Conservation (phyloP, 2,113 vertebrate species). For the Platanista minor region DNA sequence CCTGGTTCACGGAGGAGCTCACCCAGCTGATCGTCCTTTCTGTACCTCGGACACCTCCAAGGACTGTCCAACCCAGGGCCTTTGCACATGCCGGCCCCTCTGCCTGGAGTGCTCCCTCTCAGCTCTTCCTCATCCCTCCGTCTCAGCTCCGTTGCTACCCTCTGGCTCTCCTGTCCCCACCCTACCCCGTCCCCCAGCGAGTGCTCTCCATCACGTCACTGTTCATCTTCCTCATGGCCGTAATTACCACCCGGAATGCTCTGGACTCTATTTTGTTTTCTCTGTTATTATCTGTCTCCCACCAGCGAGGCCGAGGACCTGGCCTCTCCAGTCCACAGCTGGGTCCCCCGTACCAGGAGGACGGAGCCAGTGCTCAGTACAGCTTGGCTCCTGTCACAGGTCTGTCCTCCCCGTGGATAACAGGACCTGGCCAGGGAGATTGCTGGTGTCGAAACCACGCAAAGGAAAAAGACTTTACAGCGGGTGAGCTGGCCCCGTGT, state of each 20-base stretch:
- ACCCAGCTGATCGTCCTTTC: fast-evolving
- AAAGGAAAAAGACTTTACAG: not conserved
- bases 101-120: fast-evolving
- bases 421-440: not conserved
- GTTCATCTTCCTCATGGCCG: not conserved
- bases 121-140: fast-evolving
- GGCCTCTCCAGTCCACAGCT: not conserved
- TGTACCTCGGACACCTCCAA: not conserved
- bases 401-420: not conserved
- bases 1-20: not conserved
- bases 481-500: not conserved
- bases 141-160: not conserved
- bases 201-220: fast-evolving
- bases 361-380: fast-evolving
- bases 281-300: fast-evolving
- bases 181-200: fast-evolving
- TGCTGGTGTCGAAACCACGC: not conserved
- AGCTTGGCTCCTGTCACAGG: not conserved
- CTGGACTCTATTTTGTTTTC: not conserved
- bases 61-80: not conserved
- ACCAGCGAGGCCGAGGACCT: fast-evolving
- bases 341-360: fast-evolving
- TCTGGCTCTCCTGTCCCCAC: not conserved
- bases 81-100: fast-evolving
- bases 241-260: fast-evolving